Evolutionary conservation across 2,888 invertebrate species (phyloP), one percentile per base, ranked within the genome.

Genomic region (Adelphocoris suturalis): DNA sequence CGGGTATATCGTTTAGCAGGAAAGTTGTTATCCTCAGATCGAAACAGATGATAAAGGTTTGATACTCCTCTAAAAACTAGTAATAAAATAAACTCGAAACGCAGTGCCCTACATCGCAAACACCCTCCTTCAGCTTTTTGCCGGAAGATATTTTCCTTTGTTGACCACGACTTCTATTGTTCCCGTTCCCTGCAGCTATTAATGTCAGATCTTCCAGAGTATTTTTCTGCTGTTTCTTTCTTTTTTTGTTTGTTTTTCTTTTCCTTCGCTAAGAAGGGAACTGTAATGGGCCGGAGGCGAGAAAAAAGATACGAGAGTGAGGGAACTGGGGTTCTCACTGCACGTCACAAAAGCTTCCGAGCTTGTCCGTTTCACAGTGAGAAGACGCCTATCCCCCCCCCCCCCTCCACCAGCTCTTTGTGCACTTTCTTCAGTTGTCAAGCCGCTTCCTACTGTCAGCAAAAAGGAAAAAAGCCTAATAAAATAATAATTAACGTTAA

Each of bases 271-370:
- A 19, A 68, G 23, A 23, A 3, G 68, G 68, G 23, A 68, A 68
- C 68, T 68, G 68, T n/a, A 27, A 68, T 68, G 68, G 19, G 27
- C 68, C 68, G 68, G 68, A 68, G 68, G 61, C 11, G 19, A 61
- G 61, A 61, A 9, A n/a, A 61, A 19, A n/a, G 68, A 68, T 68
- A 19, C 37, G 37, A 7, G 37, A 68, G 19, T 23, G 23, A 23
- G 23, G 9, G 2, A 3, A 68, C 12, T 23, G 68, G 9, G 68
- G 23, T 68, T 68, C 23, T 68, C 23, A 68, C 68, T 23, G 23
- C 23, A 68, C 23, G 68, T 68, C 68, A 23, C 68, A 68, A 68
- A 68, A 68, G 68, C 68, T 68, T 27, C n/a, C 23, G 23, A 23
- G 68, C 23, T 12, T 68, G 68, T 68, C 23, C 68, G 12, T 68